These are phyloP conservation scores for Rhabdomys dilectus DNA, from an alignment of 2,113 vertebrate genomes.

Conservation along the genomic window DNA sequence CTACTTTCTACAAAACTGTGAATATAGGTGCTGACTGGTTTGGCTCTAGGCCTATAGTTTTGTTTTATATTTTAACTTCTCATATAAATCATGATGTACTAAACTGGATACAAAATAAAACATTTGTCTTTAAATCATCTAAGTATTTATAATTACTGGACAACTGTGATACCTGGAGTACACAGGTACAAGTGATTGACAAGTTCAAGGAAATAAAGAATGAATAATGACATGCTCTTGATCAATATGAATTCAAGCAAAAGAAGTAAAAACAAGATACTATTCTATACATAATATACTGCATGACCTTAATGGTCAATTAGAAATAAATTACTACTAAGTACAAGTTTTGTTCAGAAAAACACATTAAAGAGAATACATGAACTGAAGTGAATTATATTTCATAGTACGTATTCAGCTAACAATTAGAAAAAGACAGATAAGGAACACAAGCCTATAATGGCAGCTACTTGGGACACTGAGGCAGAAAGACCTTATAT, in stretches of 20 bases:
- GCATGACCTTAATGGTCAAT: background rate
- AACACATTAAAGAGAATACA: background rate
- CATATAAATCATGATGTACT: background rate
- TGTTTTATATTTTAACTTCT: background rate
- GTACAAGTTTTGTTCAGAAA: background rate
- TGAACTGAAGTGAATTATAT: background rate
- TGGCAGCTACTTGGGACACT: background rate
- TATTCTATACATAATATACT: background rate
- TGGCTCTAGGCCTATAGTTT: background rate
- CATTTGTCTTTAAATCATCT: background rate
- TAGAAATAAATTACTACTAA: background rate
- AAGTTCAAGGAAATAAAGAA: background rate
- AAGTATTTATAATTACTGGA: background rate
- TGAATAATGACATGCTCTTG: background rate
- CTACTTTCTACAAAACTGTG: background rate
- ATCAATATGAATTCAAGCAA: slow-evolving; percentile 21
- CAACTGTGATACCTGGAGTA: background rate
- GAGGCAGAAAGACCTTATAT: background rate
- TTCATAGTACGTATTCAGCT: background rate
- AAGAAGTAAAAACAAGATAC: background rate
- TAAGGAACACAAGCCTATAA: background rate
- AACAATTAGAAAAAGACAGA: background rate
- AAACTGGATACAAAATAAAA: slow-evolving; percentile 2
- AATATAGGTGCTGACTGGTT: background rate
- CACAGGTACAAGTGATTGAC: background rate